A percentile compares a stretch with the other conserved stretches of the same genome.
Conservation (phyloP, 2,797 vertebrate species). For the Apodemus agrarius region DNA sequence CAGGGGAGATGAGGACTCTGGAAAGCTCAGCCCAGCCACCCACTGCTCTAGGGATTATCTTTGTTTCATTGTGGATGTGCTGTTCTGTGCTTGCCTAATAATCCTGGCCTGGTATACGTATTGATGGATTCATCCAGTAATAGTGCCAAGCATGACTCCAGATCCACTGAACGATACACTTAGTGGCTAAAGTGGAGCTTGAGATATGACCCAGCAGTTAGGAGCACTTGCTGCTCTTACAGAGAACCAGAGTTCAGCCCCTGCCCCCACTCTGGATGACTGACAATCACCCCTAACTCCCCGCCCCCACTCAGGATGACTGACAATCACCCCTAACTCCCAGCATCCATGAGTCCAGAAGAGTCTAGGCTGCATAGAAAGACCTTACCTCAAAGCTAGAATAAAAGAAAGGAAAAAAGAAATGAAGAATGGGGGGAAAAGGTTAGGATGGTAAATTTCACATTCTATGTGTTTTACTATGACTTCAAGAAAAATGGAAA, state of each 20-base stretch:
- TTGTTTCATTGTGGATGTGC: not conserved
- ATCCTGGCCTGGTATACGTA: not conserved
- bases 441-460: not conserved
- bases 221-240: no score
- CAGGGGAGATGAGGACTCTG: not conserved
- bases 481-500: conserved; percentile 1
- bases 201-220: not conserved
- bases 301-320: not conserved
- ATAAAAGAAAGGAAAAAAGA: not conserved
- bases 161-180: not conserved
- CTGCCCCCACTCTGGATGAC: not conserved
- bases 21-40: not conserved
- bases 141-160: not conserved
- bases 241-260: not conserved
- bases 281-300: not conserved
- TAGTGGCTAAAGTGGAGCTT: not conserved
- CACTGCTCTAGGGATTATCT: not conserved
- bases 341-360: not conserved
- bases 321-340: not conserved
- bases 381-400: not conserved
- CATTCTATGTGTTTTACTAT: not conserved
- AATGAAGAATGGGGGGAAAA: not conserved
- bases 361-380: not conserved
- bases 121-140: not conserved
- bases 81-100: not conserved